Percentiles rank a stretch among this genome's conserved stretches.
Evolutionary conservation across 1,140 invertebrate species (phyloP).

Genomic region (Macrobrachium nipponense): DNA sequence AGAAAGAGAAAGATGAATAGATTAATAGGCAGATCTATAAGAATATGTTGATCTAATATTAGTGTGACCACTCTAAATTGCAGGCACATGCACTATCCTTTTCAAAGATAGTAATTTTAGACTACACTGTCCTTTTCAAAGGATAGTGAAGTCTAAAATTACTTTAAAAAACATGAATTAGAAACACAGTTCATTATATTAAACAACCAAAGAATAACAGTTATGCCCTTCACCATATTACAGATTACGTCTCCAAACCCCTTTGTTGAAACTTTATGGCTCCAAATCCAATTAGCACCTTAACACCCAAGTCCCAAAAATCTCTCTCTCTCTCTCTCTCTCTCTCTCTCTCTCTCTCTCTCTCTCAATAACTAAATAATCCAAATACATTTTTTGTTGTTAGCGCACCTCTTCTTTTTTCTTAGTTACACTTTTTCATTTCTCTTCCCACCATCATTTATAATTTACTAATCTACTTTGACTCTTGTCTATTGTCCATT

Average conservation of each 20-base stretch:
- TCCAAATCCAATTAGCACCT: conserved; percentile 1
- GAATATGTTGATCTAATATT: no score
- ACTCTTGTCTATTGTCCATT: background rate
- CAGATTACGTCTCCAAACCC: conserved; percentile 3
- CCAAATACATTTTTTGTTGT: background rate
- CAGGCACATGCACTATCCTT: no score
- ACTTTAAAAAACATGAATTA: no score
- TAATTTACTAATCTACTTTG: background rate
- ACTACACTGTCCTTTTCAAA: no score
- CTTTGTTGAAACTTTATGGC: background rate
- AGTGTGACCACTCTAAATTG: no score
- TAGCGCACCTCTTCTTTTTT: background rate
- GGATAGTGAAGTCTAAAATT: no score
- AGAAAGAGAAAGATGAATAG: no score
- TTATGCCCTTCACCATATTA: background rate
- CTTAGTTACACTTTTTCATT: background rate
- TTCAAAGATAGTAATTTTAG: no score
- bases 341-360: conserved; percentile 26
- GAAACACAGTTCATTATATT: no score
- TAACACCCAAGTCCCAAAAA: background rate
- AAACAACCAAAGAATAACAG: no score
- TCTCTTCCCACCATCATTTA: background rate
- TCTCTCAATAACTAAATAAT: background rate
- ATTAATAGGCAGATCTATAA: no score
- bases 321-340: conserved; percentile 36